These are phyloP conservation scores for Tiaroga cobitis DNA, from an alignment of 2,797 vertebrate genomes.

Conservation along the genomic window DNA sequence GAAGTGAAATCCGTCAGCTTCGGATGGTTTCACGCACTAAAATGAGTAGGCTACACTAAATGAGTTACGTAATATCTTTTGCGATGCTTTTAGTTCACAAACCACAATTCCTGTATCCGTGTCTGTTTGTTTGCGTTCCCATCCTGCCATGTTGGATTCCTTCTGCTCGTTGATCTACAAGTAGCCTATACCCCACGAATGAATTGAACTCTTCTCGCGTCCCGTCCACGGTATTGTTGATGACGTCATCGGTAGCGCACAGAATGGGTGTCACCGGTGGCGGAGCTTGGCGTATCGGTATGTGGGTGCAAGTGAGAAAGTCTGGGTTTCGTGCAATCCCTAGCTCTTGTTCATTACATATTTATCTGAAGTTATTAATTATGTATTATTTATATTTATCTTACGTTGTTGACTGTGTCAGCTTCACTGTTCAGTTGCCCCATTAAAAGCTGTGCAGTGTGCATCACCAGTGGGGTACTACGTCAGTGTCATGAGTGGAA, in stretches of 20 bases:
- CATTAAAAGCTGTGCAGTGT: background rate
- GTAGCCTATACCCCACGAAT: background rate
- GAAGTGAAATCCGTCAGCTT: background rate
- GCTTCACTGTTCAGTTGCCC: background rate
- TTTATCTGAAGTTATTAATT: background rate
- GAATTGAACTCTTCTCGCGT: background rate
- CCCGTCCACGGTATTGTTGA: background rate
- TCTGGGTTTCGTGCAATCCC: background rate
- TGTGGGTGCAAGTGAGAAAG: background rate
- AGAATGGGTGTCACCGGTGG: background rate
- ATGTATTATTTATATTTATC: background rate
- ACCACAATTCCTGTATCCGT: constrained; percentile 49
- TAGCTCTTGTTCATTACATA: background rate
- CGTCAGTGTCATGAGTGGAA: background rate
- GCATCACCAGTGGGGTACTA: background rate
- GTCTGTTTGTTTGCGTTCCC: constrained; percentile 4
- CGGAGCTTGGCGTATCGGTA: background rate
- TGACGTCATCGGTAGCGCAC: background rate
- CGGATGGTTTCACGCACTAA: background rate
- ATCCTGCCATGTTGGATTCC: constrained; percentile 55
- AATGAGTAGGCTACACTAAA: no score
- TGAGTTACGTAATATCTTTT: background rate
- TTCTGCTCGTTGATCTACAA: background rate
- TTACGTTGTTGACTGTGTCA: background rate
- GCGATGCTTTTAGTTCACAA: constrained; percentile 4